Evolutionary conservation across 2,888 invertebrate species (phyloP).

Genomic region (Oligia strigilis): DNA sequence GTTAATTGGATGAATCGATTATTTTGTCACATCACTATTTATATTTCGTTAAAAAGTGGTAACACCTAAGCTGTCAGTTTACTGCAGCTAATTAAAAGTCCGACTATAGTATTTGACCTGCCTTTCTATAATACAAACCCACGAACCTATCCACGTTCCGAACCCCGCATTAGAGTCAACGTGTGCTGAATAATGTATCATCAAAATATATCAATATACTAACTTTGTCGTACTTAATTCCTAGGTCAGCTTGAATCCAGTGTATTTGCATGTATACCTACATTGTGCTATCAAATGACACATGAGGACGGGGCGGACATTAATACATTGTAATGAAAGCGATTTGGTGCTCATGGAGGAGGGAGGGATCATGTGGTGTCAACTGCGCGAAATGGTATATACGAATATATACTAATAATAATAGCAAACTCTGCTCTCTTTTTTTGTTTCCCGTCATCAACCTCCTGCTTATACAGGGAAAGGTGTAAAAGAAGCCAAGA

Average conservation of each 20-base stretch:
- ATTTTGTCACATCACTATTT: no score
- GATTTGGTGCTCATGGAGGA: conserved; percentile 29
- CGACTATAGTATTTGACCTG: neutral
- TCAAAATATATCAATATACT: conserved; percentile 39
- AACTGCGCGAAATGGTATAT: neutral
- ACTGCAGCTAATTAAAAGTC: no score
- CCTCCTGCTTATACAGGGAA: neutral
- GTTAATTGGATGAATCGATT: no score
- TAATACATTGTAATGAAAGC: conserved; percentile 51
- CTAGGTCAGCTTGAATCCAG: conserved; percentile 45
- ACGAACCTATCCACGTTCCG: conserved; percentile 7
- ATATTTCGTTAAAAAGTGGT: no score
- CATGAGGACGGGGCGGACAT: conserved; percentile 23
- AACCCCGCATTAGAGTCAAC: conserved; percentile 32
- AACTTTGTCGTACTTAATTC: conserved; percentile 28
- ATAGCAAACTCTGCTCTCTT: neutral
- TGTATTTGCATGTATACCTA: conserved; percentile 44
- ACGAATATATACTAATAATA: neutral
- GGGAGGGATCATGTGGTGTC: neutral
- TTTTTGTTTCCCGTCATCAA: neutral
- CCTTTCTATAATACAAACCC: neutral
- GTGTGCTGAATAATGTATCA: conserved; percentile 48
- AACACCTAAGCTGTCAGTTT: no score
- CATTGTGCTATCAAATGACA: conserved; percentile 4
- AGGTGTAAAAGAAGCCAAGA: no score